These are phyloP conservation scores for Pteropus alecto DNA, from an alignment of 2,113 vertebrate genomes.

Conservation along the genomic window DNA sequence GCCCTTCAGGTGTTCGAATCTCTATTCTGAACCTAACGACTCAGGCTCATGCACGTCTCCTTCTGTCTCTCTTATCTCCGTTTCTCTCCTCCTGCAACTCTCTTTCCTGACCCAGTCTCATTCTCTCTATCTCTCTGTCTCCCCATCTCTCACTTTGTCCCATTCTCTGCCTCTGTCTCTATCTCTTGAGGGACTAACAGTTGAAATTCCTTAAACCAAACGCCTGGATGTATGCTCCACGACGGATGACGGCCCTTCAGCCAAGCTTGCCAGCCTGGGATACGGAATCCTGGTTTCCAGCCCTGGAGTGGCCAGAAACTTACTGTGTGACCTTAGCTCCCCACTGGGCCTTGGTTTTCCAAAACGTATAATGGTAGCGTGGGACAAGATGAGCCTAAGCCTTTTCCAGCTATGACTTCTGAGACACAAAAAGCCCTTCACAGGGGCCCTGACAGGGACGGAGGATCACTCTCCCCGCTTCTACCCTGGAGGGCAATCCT, in stretches of 20 bases:
- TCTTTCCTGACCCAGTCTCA: neutral
- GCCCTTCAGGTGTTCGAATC: neutral
- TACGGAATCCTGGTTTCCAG: neutral
- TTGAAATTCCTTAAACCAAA: neutral
- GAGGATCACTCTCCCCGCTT: neutral
- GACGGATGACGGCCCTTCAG: neutral
- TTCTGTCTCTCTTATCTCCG: neutral
- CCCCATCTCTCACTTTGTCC: neutral
- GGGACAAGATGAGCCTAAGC: neutral
- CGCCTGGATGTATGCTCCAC: neutral
- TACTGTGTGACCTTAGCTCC: neutral
- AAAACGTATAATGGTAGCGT: neutral
- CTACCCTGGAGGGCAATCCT: neutral
- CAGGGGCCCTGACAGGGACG: no score
- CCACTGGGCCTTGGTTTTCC: neutral
- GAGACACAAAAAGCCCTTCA: neutral
- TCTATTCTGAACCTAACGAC: neutral
- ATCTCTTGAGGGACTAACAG: neutral
- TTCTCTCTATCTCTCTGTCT: neutral
- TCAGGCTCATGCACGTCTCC: neutral
- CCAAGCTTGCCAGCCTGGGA: neutral
- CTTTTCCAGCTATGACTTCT: neutral
- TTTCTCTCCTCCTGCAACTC: neutral
- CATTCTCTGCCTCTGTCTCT: neutral
- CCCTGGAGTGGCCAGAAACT: neutral